Evolutionary conservation across 2,888 invertebrate genomes (phyloP), one percentile per base, ranked within the genome.

Genomic region (Melanophora roralis): DNA sequence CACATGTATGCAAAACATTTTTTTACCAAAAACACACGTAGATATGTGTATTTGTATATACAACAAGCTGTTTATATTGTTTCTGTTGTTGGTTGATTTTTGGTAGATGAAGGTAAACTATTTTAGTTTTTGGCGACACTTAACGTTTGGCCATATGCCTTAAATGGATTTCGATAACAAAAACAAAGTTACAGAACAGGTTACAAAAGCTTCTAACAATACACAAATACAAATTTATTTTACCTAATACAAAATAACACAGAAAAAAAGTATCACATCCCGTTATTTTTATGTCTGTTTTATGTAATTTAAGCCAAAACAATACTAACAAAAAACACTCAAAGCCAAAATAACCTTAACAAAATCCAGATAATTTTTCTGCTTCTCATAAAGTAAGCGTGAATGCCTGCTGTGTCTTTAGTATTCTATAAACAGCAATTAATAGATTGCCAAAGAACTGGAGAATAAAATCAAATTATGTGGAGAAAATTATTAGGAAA

Each of bases 41-140:
- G 2, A 6, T 4, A 51, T 3, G 12, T 6, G 2, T 7, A n/a
- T n/a, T n/a, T n/a, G n/a, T n/a, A n/a, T n/a, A 14, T 16, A 38
- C 16, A 14, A 43, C 14, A 43, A 11, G 16, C 21, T 38, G 1
- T 9, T 16, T 49, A 49, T 60, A 43, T 71, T 68, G 14, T 49
- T 21, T n/a, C 1, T 38, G 5, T 21, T 51, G 43, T 49, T 2
- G 19, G n/a, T 49, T 77, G 6, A 27, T 5, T 27, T 27, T 3
- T 38, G 16, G 43, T 43, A 59, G 69, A 71, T 59, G 53, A 69
- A 75, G 79, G 79, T 79, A 67, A 67, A 75, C 59, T 36, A 55
- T 71, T 79, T 67, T 71, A 75, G 71, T 75, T 79, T 75, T 79
- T 79, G 79, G 79, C 75, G 79, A 75, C 79, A 75, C 79, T 79